Evolutionary conservation across 2,113 vertebrate species (phyloP).

Genomic region (Naja naja): DNA sequence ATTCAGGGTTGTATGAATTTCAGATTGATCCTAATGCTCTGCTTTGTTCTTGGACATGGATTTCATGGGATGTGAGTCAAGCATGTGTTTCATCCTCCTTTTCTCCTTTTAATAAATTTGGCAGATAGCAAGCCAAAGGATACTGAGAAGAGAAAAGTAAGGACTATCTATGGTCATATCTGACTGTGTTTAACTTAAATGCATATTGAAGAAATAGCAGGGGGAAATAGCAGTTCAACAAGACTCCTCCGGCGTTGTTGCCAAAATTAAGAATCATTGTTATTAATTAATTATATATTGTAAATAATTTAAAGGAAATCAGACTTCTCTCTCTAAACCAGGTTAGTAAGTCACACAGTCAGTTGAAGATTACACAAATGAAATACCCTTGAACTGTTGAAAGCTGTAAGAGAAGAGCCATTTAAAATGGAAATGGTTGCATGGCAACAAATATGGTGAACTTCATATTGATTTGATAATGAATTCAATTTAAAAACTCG

Average conservation of each 20-base stretch:
- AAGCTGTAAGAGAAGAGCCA: not conserved
- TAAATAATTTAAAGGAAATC: not conserved
- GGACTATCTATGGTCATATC: not conserved
- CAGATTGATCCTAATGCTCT: not conserved
- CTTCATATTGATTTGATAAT: not conserved
- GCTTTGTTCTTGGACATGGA: not conserved
- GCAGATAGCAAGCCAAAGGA: not conserved
- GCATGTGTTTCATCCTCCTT: not conserved
- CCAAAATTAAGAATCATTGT: not conserved
- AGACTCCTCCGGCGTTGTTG: not conserved
- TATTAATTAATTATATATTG: not conserved
- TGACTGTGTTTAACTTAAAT: too few relatives aligned
- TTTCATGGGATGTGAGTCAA: not conserved
- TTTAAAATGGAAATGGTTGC: not conserved
- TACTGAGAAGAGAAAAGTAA: not conserved
- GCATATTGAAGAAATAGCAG: not conserved
- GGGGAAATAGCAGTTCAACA: not conserved
- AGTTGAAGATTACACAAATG: not conserved
- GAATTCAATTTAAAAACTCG: not conserved
- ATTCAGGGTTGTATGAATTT: not conserved
- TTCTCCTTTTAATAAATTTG: not conserved
- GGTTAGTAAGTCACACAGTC: not conserved
- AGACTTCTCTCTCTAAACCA: not conserved
- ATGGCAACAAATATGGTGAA: not conserved
- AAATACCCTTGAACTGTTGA: not conserved